These are phyloP conservation scores for Carterocephalus palaemon DNA, from an alignment of 2,888 invertebrate species.

Conservation along the genomic window DNA sequence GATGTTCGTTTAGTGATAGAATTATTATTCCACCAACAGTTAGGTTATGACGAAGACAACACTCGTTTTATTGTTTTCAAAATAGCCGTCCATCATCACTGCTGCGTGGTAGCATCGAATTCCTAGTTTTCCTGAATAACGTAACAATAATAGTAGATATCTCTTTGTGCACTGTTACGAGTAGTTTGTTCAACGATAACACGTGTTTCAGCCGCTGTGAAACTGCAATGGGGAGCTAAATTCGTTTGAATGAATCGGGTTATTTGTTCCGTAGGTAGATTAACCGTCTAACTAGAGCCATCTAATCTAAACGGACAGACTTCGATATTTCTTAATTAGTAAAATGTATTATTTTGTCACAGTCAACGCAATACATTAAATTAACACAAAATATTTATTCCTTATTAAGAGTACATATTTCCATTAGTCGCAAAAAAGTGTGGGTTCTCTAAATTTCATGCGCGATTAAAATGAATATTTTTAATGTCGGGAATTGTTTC, in stretches of 20 bases:
- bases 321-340: no score
- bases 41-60: background rate
- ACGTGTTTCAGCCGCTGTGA: constrained; percentile 11
- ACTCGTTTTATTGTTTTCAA: constrained; percentile 2
- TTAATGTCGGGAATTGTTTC: no score
- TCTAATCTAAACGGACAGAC: no score
- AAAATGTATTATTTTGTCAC: no score
- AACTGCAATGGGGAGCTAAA: constrained; percentile 5
- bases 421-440: no score
- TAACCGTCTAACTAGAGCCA: background rate
- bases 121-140: constrained; percentile 22
- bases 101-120: constrained; percentile 1
- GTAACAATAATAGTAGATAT: constrained; percentile 19
- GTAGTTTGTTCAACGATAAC: constrained; percentile 27
- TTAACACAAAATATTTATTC: no score
- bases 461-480: no score
- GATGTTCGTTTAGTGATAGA: no score
- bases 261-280: constrained; percentile 10
- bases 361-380: no score
- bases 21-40: background rate
- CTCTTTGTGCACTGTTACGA: constrained; percentile 29
- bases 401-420: no score
- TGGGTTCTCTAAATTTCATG: no score
- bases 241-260: constrained; percentile 15
- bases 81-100: background rate